Evolutionary conservation across 2,113 vertebrate genomes (phyloP).

Genomic region (Ceuthmochares aereus): DNA sequence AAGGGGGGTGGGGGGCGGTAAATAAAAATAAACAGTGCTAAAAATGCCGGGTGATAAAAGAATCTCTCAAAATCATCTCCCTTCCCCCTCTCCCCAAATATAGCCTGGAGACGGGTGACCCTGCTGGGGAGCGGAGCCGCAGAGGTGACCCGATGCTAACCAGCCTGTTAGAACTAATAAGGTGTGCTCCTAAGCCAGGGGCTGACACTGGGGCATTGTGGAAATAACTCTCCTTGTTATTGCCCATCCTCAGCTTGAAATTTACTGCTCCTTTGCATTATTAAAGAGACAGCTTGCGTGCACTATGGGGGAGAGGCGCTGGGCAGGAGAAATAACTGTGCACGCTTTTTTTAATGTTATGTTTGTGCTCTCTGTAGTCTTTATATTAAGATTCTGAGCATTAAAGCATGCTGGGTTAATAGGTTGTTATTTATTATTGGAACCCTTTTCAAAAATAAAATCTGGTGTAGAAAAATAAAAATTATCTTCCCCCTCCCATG

Average conservation of each 20-base stretch:
- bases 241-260: constrained; percentile 81
- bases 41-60: constrained; percentile 55
- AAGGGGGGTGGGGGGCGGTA: constrained; percentile 29
- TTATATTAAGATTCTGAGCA: constrained; percentile 64
- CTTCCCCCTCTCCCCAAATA: constrained; percentile 76
- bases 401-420: constrained; percentile 72
- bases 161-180: constrained; percentile 85
- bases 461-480: background rate
- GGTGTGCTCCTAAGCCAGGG: constrained; percentile 84
- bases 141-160: constrained; percentile 85
- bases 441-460: constrained; percentile 46
- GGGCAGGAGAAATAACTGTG: constrained; percentile 72
- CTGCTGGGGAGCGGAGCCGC: constrained; percentile 75
- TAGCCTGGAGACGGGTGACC: constrained; percentile 78
- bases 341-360: constrained; percentile 77
- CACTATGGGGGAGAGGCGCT: constrained; percentile 72
- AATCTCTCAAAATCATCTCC: constrained; percentile 45
- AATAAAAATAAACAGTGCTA: constrained; percentile 71
- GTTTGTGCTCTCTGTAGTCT: constrained; percentile 67
- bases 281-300: constrained; percentile 78
- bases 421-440: constrained; percentile 56
- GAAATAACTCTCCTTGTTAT: constrained; percentile 79
- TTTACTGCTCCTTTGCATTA: constrained; percentile 81
- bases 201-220: constrained; percentile 78
- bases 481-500: background rate